These are phyloP conservation scores for Telmatochromis brachygnathus DNA, from an alignment of 2,113 vertebrate species.

Conservation along the genomic window DNA sequence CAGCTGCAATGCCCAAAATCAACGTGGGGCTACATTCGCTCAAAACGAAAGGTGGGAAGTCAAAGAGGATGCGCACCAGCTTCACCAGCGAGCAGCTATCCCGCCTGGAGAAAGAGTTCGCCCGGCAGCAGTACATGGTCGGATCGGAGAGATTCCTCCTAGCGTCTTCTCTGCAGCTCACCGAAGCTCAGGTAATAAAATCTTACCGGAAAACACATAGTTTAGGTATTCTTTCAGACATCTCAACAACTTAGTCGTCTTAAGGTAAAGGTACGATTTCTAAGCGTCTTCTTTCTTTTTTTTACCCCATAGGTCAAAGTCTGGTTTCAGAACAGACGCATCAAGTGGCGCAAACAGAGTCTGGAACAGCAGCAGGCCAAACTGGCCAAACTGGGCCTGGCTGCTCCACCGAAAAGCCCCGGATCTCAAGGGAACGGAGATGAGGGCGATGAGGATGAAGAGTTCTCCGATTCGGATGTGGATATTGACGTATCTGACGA, in stretches of 20 bases:
- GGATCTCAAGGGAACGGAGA: constrained; percentile 67
- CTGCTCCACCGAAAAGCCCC: constrained; percentile 59
- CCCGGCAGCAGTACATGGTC: constrained; percentile 81
- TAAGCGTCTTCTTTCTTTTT: not conserved
- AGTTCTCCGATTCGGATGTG: constrained; percentile 60
- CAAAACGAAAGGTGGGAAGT: constrained; percentile 71
- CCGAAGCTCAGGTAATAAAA: constrained; percentile 73
- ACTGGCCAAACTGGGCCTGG: constrained; percentile 73
- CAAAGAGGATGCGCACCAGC: constrained; percentile 77
- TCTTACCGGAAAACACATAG: not conserved
- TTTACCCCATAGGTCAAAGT: constrained; percentile 70
- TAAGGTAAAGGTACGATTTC: not conserved
- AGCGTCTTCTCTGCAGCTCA: constrained; percentile 73
- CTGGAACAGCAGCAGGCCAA: constrained; percentile 80
- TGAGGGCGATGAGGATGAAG: constrained; percentile 61
- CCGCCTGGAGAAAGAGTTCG: constrained; percentile 80
- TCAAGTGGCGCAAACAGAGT: constrained; percentile 80
- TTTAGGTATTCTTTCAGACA: not conserved
- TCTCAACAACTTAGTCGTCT: not conserved
- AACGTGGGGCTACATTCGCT: constrained; percentile 46
- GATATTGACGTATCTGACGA: constrained; percentile 63
- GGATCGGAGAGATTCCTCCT: constrained; percentile 77
- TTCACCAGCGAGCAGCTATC: constrained; percentile 82
- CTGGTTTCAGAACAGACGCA: constrained; percentile 80
- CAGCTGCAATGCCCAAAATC: constrained; percentile 67